phyloP scores from a whole-genome alignment of 2,888 invertebrate species.

The Petrophora chlorosata region DNA sequence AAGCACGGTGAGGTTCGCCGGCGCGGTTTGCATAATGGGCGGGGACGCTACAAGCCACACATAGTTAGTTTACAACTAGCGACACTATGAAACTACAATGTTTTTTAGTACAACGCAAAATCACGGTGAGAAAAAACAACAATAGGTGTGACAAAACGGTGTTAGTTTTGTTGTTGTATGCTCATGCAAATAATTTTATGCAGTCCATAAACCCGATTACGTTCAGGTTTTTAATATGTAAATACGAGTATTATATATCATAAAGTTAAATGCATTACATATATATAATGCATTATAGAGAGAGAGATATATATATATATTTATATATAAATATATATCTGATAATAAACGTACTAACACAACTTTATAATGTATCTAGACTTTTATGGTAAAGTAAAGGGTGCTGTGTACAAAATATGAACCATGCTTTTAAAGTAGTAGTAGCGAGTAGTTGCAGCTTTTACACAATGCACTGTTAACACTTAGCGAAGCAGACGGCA shows the following conservation, averaged over 20 bases:
- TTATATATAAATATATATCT: too few relatives aligned
- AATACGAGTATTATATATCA: too few relatives aligned
- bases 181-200: slow-evolving; percentile 15
- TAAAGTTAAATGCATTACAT: too few relatives aligned
- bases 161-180: slow-evolving; percentile 8
- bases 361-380: neutral
- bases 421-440: slow-evolving; percentile 30
- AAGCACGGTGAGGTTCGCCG: slow-evolving; percentile 93
- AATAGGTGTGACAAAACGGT: slow-evolving; percentile 8
- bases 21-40: slow-evolving; percentile 93
- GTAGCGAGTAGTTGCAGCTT: slow-evolving; percentile 20
- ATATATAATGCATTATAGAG: too few relatives aligned
- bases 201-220: neutral
- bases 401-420: slow-evolving; percentile 6
- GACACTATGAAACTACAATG: slow-evolving; percentile 9
- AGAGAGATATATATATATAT: too few relatives aligned
- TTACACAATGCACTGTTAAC: slow-evolving; percentile 27
- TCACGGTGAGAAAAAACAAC: slow-evolving; percentile 20
- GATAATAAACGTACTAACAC: too few relatives aligned
- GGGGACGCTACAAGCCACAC: slow-evolving; percentile 90
- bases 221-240: neutral
- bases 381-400: neutral
- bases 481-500: slow-evolving; percentile 16
- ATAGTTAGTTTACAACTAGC: slow-evolving; percentile 56
- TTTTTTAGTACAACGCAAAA: slow-evolving; percentile 29